Evolutionary conservation across 1,140 invertebrate species (phyloP).

Genomic region (Harlomillsia oculata): DNA sequence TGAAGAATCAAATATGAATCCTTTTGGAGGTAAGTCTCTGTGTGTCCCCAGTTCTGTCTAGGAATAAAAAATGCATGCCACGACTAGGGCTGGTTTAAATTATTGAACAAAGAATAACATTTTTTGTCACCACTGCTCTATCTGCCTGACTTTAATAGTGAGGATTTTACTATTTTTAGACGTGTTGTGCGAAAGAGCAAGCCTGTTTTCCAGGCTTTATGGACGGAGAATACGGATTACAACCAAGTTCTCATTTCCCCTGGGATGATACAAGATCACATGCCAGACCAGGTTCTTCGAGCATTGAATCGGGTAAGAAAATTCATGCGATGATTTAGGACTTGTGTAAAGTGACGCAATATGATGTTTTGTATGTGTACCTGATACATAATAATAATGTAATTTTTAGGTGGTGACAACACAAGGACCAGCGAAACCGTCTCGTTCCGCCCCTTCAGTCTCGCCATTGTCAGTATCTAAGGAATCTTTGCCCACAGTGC

Average conservation of each 20-base stretch:
- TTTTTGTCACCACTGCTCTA: no score
- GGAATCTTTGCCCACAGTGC: no score
- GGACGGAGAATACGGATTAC: conserved; percentile 77
- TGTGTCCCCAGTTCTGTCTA: no score
- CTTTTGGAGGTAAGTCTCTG: conserved; percentile 35
- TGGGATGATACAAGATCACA: conserved; percentile 74
- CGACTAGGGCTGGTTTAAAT: no score
- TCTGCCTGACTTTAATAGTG: no score
- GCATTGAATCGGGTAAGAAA: conserved; percentile 71
- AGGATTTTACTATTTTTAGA: no score
- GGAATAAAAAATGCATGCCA: no score
- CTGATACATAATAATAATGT: neutral
- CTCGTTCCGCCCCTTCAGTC: no score
- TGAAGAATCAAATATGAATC: conserved; percentile 34
- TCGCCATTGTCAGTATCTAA: no score
- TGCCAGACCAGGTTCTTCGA: conserved; percentile 79
- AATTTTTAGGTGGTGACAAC: conserved; percentile 59
- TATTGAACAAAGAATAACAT: no score
- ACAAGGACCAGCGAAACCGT: conserved; percentile 59
- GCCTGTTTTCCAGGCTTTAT: conserved; percentile 80
- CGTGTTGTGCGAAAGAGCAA: conserved; percentile 62
- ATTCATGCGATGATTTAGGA: neutral
- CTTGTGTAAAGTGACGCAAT: no score
- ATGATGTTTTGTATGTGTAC: neutral
- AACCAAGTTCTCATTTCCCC: conserved; percentile 85